These are phyloP conservation scores for Adelosebastes latens DNA, from an alignment of 2,797 vertebrate genomes.

Conservation along the genomic window DNA sequence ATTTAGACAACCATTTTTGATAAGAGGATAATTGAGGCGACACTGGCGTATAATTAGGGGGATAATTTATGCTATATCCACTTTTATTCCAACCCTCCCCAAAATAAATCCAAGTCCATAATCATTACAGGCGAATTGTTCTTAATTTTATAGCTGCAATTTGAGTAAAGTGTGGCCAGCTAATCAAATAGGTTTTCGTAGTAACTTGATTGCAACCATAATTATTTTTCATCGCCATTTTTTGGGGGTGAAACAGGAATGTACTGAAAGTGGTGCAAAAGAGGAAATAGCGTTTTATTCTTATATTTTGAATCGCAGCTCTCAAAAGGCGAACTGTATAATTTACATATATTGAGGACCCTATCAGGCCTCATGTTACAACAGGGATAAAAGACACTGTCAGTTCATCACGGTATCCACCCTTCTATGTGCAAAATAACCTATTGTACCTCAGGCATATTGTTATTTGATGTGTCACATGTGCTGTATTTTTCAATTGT, in stretches of 20 bases:
- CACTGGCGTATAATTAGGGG: constrained; percentile 99
- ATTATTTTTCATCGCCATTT: constrained; percentile 89
- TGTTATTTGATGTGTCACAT: constrained; percentile 77
- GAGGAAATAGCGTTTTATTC: constrained; percentile 86
- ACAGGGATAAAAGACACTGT: constrained; percentile 85
- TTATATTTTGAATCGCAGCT: constrained; percentile 62
- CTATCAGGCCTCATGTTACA: constrained; percentile 89
- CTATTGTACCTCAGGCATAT: constrained; percentile 77
- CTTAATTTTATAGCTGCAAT: constrained; percentile 99
- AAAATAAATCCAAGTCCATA: constrained; percentile 99
- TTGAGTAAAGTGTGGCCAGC: constrained; percentile 96
- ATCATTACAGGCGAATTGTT: constrained; percentile 99
- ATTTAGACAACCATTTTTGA: constrained; percentile 99
- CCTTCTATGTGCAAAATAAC: constrained; percentile 75
- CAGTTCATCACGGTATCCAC: constrained; percentile 83
- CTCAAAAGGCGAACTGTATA: constrained; percentile 66
- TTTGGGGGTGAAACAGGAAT: constrained; percentile 26
- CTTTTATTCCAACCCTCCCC: constrained; percentile 98
- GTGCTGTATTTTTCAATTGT: constrained; percentile 67
- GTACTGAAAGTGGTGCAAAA: constrained; percentile 86
- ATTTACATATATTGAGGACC: constrained; percentile 88
- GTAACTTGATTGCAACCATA: constrained; percentile 96
- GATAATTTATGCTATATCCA: constrained; percentile 99
- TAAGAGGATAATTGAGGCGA: constrained; percentile 99
- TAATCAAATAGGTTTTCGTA: constrained; percentile 96